Evolutionary conservation across 2,797 vertebrate species (phyloP).

Genomic region (Paratrypauchen microcephalus): DNA sequence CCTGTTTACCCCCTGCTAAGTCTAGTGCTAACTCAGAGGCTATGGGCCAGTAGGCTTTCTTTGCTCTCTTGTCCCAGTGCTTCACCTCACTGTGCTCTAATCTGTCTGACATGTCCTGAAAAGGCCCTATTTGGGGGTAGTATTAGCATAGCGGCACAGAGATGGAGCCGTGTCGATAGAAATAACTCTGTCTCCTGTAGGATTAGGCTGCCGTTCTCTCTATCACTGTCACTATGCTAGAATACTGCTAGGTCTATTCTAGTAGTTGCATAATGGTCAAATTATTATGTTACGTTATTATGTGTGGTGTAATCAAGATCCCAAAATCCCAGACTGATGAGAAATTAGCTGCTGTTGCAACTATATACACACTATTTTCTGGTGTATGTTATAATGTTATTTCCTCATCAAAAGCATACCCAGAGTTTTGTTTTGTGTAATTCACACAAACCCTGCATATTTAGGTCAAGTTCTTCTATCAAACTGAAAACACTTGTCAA

Average conservation of each 20-base stretch:
- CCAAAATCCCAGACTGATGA: too few relatives aligned
- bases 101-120: conserved; percentile 59
- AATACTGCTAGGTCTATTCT: not conserved
- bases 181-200: conserved; percentile 33
- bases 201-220: conserved; percentile 21
- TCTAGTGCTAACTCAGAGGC: conserved; percentile 29
- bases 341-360: too few relatives aligned
- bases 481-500: too few relatives aligned
- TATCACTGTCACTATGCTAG: conserved; percentile 9
- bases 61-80: conserved; percentile 39
- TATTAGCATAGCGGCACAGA: conserved; percentile 36
- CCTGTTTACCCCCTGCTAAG: conserved; percentile 17
- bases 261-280: not conserved
- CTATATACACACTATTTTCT: too few relatives aligned
- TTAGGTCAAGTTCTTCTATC: too few relatives aligned
- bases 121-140: conserved; percentile 44
- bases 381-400: too few relatives aligned
- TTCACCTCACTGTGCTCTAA: conserved; percentile 43
- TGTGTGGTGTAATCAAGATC: not conserved
- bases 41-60: conserved; percentile 42
- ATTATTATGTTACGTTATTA: not conserved
- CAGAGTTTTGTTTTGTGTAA: too few relatives aligned
- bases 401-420: too few relatives aligned
- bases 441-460: too few relatives aligned
- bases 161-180: conserved; percentile 37